Conservation (phyloP, 1,140 invertebrate genomes). For the Bombus superbus region DNA sequence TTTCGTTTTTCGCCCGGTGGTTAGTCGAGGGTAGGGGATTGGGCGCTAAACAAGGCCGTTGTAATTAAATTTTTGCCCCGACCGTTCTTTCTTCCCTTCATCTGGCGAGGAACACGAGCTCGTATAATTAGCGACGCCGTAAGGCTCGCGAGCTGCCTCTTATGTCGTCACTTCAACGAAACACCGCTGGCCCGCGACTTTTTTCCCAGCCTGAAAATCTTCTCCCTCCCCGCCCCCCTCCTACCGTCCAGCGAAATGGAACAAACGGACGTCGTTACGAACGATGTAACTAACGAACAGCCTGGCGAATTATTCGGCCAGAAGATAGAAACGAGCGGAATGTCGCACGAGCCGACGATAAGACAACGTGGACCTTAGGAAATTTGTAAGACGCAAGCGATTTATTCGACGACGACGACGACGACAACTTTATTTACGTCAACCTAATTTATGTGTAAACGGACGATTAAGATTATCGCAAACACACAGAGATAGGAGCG, state of each 20-base stretch:
- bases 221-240: neutral
- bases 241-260: neutral
- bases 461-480: neutral
- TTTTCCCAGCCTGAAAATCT: neutral
- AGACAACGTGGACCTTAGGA: too few relatives aligned
- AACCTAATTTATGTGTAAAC: too few relatives aligned
- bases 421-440: too few relatives aligned
- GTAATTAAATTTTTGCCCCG: slow-evolving; percentile 65
- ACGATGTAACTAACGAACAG: slow-evolving; percentile 17
- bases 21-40: neutral
- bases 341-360: too few relatives aligned
- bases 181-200: neutral
- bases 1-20: too few relatives aligned
- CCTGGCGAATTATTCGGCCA: neutral
- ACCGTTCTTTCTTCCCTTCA: slow-evolving; percentile 36
- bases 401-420: too few relatives aligned
- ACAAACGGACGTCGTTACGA: slow-evolving; percentile 28
- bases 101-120: slow-evolving; percentile 31
- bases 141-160: slow-evolving; percentile 43
- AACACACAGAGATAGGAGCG: neutral
- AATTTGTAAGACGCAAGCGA: too few relatives aligned
- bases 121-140: slow-evolving; percentile 61
- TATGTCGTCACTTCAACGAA: slow-evolving; percentile 6
- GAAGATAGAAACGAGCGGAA: too few relatives aligned
- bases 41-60: slow-evolving; percentile 59